These are phyloP conservation scores for Globodera ellingtonae DNA, from an alignment of 1,140 invertebrate species.

Conservation along the genomic window DNA sequence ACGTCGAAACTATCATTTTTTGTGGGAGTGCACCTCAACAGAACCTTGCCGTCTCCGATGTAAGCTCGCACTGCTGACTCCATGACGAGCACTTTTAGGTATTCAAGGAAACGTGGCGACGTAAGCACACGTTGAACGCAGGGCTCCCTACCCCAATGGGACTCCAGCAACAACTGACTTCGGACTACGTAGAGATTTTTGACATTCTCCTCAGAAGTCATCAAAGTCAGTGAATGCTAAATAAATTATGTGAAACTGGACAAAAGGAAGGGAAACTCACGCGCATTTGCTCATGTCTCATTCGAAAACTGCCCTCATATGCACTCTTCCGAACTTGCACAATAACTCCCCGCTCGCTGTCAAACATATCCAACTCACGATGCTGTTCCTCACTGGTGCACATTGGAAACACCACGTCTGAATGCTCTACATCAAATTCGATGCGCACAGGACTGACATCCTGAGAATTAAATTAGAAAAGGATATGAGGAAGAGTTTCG, in stretches of 20 bases:
- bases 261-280: slow-evolving; percentile 13
- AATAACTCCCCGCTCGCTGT: slow-evolving; percentile 35
- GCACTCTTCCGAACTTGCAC: slow-evolving; percentile 32
- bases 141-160: not conserved
- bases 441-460: slow-evolving; percentile 34
- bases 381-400: slow-evolving; percentile 26
- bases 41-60: slow-evolving; percentile 21
- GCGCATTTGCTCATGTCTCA: slow-evolving; percentile 36
- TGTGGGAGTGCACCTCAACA: slow-evolving; percentile 4
- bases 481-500: not conserved
- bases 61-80: slow-evolving; percentile 21
- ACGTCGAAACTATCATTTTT: not conserved
- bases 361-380: slow-evolving; percentile 34
- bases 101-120: slow-evolving; percentile 32
- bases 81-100: slow-evolving; percentile 29
- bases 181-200: slow-evolving; percentile 37
- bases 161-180: slow-evolving; percentile 18
- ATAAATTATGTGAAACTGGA: slow-evolving; percentile 16
- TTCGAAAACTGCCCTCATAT: slow-evolving; percentile 38
- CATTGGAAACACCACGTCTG: slow-evolving; percentile 24
- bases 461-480: slow-evolving; percentile 8
- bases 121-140: not conserved
- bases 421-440: slow-evolving; percentile 43
- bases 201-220: slow-evolving; percentile 43
- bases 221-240: slow-evolving; percentile 31